phyloP scores from a whole-genome alignment of 2,797 vertebrate species.

The Labroides dimidiatus region DNA sequence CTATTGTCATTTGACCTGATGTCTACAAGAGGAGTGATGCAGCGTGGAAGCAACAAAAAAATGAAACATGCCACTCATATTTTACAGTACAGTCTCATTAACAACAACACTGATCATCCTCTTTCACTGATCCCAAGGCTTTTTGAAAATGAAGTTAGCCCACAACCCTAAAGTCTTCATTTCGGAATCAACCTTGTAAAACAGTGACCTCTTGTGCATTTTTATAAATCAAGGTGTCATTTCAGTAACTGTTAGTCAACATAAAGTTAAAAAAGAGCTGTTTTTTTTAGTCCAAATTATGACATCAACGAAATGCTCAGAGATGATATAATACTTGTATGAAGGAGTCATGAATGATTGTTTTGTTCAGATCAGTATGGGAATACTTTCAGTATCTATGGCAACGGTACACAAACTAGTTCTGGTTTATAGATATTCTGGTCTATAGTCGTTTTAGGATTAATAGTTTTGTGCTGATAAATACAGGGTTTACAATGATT shows the following conservation, averaged over 20 bases:
- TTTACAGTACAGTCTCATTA: neutral
- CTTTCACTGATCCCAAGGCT: too few relatives aligned
- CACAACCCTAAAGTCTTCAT: neutral
- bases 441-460: neutral
- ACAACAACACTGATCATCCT: neutral
- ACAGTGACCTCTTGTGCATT: neutral
- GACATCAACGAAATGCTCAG: neutral
- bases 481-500: neutral
- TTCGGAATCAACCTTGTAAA: neutral
- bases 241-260: neutral
- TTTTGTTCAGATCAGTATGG: constrained; percentile 1
- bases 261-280: neutral
- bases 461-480: too few relatives aligned
- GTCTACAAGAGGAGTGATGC: neutral
- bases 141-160: neutral
- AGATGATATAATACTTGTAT: neutral
- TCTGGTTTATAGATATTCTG: neutral
- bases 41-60: constrained; percentile 1
- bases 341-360: constrained; percentile 2
- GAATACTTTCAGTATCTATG: neutral
- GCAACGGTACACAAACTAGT: neutral
- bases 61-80: neutral
- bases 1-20: neutral
- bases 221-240: neutral
- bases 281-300: neutral